These are phyloP conservation scores for Tetranychus cinnabarinus DNA, from an alignment of 1,140 invertebrate genomes.

Conservation along the genomic window DNA sequence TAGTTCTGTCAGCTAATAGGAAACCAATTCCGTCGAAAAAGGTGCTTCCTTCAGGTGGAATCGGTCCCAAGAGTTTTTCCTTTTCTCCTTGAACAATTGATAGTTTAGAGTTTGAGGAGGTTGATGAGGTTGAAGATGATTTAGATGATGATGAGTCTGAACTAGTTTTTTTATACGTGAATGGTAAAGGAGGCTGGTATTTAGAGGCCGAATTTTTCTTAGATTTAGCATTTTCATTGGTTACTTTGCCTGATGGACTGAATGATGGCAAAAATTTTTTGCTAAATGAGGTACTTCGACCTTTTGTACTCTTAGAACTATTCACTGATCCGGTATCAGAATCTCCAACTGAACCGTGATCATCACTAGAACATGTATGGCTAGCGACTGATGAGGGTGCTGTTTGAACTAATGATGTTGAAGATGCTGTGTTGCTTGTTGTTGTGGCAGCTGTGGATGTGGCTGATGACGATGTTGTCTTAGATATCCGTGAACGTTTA, in stretches of 20 bases:
- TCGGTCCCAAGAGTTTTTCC: background rate
- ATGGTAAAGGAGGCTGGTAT: background rate
- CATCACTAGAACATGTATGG: too few species aligned
- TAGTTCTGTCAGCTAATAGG: background rate
- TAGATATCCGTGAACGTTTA: background rate
- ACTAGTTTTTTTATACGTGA: too few species aligned
- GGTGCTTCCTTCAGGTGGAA: background rate
- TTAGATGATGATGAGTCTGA: background rate
- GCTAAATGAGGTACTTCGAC: background rate
- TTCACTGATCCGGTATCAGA: background rate
- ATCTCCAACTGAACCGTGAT: background rate
- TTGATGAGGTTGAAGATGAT: background rate
- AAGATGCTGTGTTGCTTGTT: too few species aligned
- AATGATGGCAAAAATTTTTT: background rate
- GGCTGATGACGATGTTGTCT: background rate
- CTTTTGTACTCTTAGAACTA: background rate
- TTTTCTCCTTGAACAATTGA: background rate
- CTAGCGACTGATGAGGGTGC: background rate
- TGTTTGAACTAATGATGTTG: too few species aligned
- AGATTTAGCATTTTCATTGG: too few species aligned
- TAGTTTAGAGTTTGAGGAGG: background rate
- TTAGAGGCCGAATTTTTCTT: background rate
- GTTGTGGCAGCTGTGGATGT: background rate
- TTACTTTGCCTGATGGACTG: background rate
- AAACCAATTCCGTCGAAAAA: background rate